Percentiles rank a stretch among this genome's conserved stretches.
Evolutionary conservation across 1,140 invertebrate genomes (phyloP).

Genomic region (Sycobia sp.): DNA sequence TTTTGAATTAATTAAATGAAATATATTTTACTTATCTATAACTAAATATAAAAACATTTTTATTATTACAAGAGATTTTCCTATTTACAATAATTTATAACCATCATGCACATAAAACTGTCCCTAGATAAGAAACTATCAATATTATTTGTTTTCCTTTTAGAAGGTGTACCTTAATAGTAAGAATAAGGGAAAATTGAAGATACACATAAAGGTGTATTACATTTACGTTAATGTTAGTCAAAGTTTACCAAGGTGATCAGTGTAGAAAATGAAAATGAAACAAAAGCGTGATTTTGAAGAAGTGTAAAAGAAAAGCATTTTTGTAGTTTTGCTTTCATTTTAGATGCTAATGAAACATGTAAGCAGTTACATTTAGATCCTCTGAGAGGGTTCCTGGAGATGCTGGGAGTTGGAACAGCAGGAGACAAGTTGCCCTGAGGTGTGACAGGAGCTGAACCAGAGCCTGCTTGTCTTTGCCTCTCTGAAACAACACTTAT

Average conservation of each 20-base stretch:
- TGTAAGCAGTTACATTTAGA: conserved; percentile 74
- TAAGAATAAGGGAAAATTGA: no score
- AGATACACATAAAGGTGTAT: no score
- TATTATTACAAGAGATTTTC: no score
- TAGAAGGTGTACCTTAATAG: no score
- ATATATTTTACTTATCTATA: no score
- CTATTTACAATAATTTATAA: no score
- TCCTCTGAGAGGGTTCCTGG: conserved; percentile 76
- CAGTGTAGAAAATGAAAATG: conserved; percentile 15
- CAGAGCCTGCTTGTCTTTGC: conserved; percentile 61
- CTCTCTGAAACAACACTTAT: conserved; percentile 63
- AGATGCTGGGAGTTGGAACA: conserved; percentile 64
- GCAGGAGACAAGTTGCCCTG: conserved; percentile 60
- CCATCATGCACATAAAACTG: no score
- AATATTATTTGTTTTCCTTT: no score
- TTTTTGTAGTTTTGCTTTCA: conserved; percentile 13
- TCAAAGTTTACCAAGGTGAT: conserved; percentile 28
- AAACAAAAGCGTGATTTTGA: conserved; percentile 23
- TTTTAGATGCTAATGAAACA: conserved; percentile 30
- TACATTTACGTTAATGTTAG: conserved; percentile 11
- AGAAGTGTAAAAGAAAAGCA: conserved; percentile 10
- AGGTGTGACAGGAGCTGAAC: conserved; percentile 60
- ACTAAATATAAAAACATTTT: no score
- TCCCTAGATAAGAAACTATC: no score
- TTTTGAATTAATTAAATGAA: no score